Percentiles rank a stretch among this genome's conserved stretches.
Conservation (phyloP, 2,113 vertebrate genomes). For the Pandion haliaetus region DNA sequence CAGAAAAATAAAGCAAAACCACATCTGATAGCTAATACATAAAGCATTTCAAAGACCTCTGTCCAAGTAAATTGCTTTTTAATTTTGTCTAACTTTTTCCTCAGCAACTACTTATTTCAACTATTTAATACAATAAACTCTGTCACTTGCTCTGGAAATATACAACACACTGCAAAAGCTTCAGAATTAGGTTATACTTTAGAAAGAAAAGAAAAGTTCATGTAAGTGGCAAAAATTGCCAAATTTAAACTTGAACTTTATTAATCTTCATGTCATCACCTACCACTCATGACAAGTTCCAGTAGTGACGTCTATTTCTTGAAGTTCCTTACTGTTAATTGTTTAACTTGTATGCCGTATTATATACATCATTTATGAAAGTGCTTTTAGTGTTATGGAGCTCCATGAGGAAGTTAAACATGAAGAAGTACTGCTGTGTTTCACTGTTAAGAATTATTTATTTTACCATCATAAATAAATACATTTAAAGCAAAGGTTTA, state of each 20-base stretch:
- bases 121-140: constrained; percentile 29
- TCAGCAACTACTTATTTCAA: constrained; percentile 8
- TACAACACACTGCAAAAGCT: constrained; percentile 60
- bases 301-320: constrained; percentile 48
- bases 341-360: not conserved
- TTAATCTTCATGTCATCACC: constrained; percentile 71
- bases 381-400: not conserved
- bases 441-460: not conserved
- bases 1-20: constrained; percentile 68
- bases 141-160: constrained; percentile 53
- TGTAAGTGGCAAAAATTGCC: constrained; percentile 59
- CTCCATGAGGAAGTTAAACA: not conserved
- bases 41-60: constrained; percentile 34
- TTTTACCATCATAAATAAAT: not conserved
- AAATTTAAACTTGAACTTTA: constrained; percentile 52
- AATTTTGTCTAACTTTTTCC: constrained; percentile 39
- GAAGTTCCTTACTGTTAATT: constrained; percentile 5
- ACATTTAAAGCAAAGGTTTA: not conserved
- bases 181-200: constrained; percentile 38
- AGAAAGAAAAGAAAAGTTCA: constrained; percentile 30
- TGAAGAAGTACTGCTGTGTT: not conserved
- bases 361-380: not conserved
- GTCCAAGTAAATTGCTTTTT: constrained; percentile 36
- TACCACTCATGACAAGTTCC: constrained; percentile 50
- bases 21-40: constrained; percentile 49